Percentiles rank a stretch among this genome's conserved stretches.
Conservation (phyloP, 2,113 vertebrate species). For the Buteo buteo region DNA sequence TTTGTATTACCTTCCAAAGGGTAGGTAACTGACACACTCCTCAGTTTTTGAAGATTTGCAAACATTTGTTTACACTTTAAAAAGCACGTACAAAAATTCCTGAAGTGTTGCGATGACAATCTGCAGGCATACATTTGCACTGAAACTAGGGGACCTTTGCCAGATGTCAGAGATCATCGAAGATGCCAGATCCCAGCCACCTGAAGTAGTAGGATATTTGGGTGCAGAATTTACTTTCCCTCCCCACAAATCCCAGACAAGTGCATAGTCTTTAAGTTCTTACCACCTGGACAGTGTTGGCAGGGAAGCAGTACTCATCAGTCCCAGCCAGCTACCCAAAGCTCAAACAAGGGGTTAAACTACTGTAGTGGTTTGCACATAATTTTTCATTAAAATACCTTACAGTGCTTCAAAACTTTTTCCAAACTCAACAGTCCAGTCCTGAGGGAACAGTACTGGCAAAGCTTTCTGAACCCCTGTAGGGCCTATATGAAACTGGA, state of each 20-base stretch:
- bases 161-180: not conserved
- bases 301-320: not conserved
- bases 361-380: not conserved
- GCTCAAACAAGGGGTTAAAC: not conserved
- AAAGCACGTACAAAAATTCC: not conserved
- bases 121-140: not conserved
- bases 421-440: not conserved
- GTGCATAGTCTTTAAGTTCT: not conserved
- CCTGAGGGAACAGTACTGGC: not conserved
- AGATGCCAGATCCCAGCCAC: not conserved
- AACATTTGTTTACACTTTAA: not conserved
- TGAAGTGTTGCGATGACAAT: not conserved
- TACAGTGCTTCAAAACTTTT: not conserved
- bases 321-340: not conserved
- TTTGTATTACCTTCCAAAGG: not conserved
- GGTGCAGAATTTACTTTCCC: not conserved
- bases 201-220: not conserved
- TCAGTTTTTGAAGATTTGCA: not conserved
- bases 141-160: not conserved
- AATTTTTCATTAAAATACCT: conserved; percentile 1
- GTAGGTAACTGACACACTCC: not conserved
- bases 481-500: not conserved
- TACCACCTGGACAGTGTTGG: not conserved
- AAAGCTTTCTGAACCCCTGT: conserved; percentile 7
- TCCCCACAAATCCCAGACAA: not conserved